A percentile compares a stretch with the other conserved stretches of the same genome.
Conservation (phyloP, 1,140 invertebrate species). For the Achatina immaculata region DNA sequence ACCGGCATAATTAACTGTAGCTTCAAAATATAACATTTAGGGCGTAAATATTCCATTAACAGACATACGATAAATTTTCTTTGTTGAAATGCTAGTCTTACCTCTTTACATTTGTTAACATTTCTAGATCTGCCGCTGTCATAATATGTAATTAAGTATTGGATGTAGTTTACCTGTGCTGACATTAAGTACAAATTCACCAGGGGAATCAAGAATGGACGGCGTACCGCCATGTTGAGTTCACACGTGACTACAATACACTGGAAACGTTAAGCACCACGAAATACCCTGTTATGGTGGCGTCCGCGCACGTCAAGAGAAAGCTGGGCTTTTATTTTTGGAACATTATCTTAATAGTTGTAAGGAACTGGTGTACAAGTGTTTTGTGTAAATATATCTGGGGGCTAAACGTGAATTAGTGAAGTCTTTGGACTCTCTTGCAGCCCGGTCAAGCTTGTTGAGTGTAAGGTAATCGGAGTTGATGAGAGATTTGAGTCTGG, state of each 20-base stretch:
- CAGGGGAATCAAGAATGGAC: constrained; percentile 49
- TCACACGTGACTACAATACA: constrained; percentile 48
- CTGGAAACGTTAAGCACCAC: constrained; percentile 56
- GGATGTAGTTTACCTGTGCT: background rate
- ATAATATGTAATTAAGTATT: no score
- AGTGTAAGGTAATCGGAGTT: no score
- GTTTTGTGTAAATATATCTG: background rate
- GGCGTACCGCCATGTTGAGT: constrained; percentile 54
- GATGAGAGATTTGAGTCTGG: no score
- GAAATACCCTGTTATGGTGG: constrained; percentile 59
- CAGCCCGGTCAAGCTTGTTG: background rate
- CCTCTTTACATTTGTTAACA: no score
- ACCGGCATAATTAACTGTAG: no score
- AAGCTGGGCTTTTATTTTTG: constrained; percentile 62
- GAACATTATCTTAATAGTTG: constrained; percentile 65
- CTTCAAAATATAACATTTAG: no score
- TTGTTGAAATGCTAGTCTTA: no score
- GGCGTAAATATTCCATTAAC: no score
- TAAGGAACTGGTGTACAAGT: no score
- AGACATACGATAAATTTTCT: no score
- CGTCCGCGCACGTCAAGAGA: constrained; percentile 54
- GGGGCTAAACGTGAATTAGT: background rate
- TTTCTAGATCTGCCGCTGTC: no score
- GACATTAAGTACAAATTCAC: background rate
- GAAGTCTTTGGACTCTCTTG: background rate